These are phyloP conservation scores for Larimichthys crocea DNA, from an alignment of 2,113 vertebrate genomes.

Conservation along the genomic window DNA sequence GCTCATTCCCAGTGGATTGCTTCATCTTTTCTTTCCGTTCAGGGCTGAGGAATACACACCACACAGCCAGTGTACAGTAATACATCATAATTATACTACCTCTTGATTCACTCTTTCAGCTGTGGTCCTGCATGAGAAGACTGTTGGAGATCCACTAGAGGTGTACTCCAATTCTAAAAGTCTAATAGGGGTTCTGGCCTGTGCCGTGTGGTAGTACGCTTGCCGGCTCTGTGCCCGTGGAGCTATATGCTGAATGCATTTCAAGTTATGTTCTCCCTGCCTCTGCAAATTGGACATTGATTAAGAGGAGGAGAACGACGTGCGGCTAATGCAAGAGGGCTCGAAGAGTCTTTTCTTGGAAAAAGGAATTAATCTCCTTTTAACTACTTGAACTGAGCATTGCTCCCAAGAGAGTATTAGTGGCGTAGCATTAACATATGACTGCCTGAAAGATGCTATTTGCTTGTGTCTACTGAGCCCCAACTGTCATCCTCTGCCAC, in stretches of 20 bases:
- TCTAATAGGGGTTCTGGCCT: conserved; percentile 63
- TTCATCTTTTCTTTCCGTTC: conserved; percentile 52
- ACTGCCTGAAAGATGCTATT: conserved; percentile 38
- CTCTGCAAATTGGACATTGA: conserved; percentile 71
- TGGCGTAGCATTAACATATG: conserved; percentile 57
- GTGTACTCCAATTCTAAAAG: conserved; percentile 42
- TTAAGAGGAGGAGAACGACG: conserved; percentile 60
- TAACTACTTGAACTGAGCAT: conserved; percentile 59
- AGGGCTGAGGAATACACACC: conserved; percentile 17
- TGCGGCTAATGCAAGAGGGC: conserved; percentile 61
- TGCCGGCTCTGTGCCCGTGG: conserved; percentile 10
- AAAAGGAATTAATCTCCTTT: conserved; percentile 76
- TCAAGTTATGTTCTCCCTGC: conserved; percentile 43
- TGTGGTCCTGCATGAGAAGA: conserved; percentile 35
- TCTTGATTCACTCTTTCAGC: conserved; percentile 24
- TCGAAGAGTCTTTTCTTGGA: conserved; percentile 51
- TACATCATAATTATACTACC: conserved; percentile 55
- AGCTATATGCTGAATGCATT: conserved; percentile 40
- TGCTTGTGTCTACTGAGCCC: conserved; percentile 34
- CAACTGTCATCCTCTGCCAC: neutral
- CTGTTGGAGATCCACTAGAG: conserved; percentile 28
- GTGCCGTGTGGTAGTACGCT: conserved; percentile 21
- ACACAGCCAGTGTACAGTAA: conserved; percentile 19
- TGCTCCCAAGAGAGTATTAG: conserved; percentile 48
- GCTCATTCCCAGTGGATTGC: conserved; percentile 36